phyloP scores from a whole-genome alignment of 2,888 invertebrate genomes.

The Scaptomyza caliginosa region DNA sequence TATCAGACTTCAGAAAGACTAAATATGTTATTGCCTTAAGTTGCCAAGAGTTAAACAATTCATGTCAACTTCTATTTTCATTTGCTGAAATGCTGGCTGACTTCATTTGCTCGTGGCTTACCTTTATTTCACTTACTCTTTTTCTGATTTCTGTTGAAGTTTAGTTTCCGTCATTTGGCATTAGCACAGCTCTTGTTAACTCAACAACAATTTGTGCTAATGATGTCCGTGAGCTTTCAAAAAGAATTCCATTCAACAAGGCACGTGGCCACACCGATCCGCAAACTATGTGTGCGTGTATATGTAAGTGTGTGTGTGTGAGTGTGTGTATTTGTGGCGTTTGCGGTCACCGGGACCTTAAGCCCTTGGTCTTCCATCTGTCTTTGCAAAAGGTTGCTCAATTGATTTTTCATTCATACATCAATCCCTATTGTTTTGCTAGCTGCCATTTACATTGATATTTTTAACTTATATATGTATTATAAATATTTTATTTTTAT shows the following conservation, averaged over 20 bases:
- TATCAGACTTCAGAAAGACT: constrained; percentile 27
- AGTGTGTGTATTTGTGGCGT: constrained; percentile 6
- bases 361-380: constrained; percentile 20
- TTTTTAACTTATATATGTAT: neutral
- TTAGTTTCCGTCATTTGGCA: constrained; percentile 24
- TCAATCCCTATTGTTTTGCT: neutral
- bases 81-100: constrained; percentile 10
- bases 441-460: constrained; percentile 1
- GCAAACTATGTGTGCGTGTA: neutral
- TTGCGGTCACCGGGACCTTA: neutral
- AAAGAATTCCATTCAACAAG: constrained; percentile 26
- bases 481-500: neutral
- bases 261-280: constrained; percentile 55
- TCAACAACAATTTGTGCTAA: constrained; percentile 73
- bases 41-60: constrained; percentile 5
- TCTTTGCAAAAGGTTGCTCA: constrained; percentile 16
- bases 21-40: neutral
- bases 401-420: constrained; percentile 37
- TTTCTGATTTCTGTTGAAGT: constrained; percentile 27
- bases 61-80: constrained; percentile 14
- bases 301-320: neutral
- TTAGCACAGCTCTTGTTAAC: constrained; percentile 45
- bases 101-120: constrained; percentile 20
- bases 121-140: constrained; percentile 3
- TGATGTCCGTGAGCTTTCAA: constrained; percentile 67